Evolutionary conservation across 2,113 vertebrate species (phyloP), one percentile per base, ranked within the genome.

Genomic region (Xiphophorus maculatus): DNA sequence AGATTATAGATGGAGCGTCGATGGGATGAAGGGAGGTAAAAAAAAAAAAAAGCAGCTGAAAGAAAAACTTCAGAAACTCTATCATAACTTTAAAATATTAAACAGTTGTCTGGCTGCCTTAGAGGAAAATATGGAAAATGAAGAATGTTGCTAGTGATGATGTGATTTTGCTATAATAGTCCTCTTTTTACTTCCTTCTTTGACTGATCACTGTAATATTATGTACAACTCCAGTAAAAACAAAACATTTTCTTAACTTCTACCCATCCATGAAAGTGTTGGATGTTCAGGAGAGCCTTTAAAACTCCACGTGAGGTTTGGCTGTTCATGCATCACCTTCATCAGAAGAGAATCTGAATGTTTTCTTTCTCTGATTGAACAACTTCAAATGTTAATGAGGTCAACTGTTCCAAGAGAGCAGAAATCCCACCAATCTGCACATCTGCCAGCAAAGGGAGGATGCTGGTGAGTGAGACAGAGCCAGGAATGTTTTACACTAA

Each of bases 401-500:
- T 28, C 71, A 69, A 69, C 69, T 64, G 61, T 28, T 22, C 27
- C 37, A 60, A 27, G 12, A 35, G 8, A 69, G 68, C 29, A 75
- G 63, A 29, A 66, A 67, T 29, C 58, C 8, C 40, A 22, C n/a
- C 65, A 3, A 8, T 33, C n/a, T 1, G 22, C 32, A 40, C 29
- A 62, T 65, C 25, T 69, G 19, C 62, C 65, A 69, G 73, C 37
- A 71, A 60, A 62, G 58, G 65, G 33, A 76, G 51, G 67, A 65
- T 29, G 33, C 22, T 14, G 51, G 35, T 68, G n/a, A 69, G 42
- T 48, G 58, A 74, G 77, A 54, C 66, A 78, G 2, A 0, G 63
- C 40, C 33, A 0, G 58, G 68, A 6, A 71, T 71, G 42, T 81
- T 85, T 81, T 72, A 63, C 51, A 72, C 75, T 51, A 58, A 58